Conservation (phyloP, 2,113 vertebrate genomes). For the Rhagologus leucostigma region DNA sequence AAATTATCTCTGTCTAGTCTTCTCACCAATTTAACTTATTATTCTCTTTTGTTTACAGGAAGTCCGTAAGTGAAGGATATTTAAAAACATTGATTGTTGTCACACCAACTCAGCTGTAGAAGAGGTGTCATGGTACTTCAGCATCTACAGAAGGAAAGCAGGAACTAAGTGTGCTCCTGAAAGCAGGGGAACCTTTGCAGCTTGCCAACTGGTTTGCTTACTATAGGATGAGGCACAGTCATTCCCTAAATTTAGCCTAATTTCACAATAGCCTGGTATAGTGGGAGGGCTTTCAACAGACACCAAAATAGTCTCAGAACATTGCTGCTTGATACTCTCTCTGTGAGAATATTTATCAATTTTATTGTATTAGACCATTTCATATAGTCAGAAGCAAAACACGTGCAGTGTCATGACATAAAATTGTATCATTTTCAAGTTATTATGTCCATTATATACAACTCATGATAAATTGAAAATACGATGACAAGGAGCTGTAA, state of each 20-base stretch:
- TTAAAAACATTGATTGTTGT: neutral
- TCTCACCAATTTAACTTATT: neutral
- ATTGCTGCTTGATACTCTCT: rapidly evolving
- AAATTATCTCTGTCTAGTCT: neutral
- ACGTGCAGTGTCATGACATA: rapidly evolving
- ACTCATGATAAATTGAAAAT: neutral
- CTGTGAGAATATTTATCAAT: neutral
- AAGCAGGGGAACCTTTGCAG: neutral
- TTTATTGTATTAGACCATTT: neutral
- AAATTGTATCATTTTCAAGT: neutral
- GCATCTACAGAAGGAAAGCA: neutral
- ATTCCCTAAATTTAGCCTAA: neutral
- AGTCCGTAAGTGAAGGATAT: neutral
- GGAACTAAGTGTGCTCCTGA: neutral
- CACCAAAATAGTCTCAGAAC: neutral
- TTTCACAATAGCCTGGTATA: neutral
- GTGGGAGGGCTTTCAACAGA: neutral
- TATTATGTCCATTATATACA: neutral
- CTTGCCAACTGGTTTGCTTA: neutral
- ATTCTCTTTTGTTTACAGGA: neutral
- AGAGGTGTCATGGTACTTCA: neutral
- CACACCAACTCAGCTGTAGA: neutral
- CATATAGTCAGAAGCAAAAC: neutral
- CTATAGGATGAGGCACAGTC: neutral
- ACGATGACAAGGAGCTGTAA: neutral